phyloP scores from a whole-genome alignment of 2,888 invertebrate genomes.

The Xestia sexstrigata region DNA sequence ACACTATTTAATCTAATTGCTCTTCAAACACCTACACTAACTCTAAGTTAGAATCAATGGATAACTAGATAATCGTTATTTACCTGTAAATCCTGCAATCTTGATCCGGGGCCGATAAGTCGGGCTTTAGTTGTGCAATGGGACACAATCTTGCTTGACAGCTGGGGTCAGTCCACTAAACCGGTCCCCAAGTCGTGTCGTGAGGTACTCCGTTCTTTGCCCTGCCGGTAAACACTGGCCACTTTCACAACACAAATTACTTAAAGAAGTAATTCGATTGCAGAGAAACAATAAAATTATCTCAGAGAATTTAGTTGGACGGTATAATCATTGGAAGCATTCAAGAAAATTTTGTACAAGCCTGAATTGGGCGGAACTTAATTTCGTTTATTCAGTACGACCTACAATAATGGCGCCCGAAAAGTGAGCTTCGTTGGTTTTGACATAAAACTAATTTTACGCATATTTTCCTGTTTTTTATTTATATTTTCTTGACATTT shows the following conservation, averaged over 20 bases:
- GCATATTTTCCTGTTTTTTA: conserved; percentile 2
- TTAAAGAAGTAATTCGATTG: conserved; percentile 52
- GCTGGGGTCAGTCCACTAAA: conserved; percentile 69
- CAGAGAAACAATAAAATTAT: conserved; percentile 46
- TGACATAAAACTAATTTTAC: conserved; percentile 24
- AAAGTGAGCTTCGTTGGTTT: conserved; percentile 18
- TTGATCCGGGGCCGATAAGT: conserved; percentile 59
- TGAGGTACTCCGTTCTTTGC: conserved; percentile 60
- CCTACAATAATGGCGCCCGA: neutral
- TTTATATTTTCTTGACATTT: neutral
- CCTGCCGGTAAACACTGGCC: conserved; percentile 61
- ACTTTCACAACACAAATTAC: conserved; percentile 65
- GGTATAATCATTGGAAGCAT: neutral
- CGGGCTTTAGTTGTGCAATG: conserved; percentile 67
- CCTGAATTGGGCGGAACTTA: conserved; percentile 10
- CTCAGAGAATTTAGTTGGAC: conserved; percentile 22
- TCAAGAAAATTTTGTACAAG: conserved; percentile 7
- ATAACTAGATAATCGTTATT: conserved; percentile 53
- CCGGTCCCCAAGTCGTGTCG: conserved; percentile 61
- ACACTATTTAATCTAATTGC: conserved; percentile 26
- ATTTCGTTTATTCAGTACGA: conserved; percentile 23
- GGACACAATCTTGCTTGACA: conserved; percentile 62
- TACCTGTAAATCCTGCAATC: conserved; percentile 56
- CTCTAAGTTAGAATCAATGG: conserved; percentile 44
- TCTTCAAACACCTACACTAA: conserved; percentile 19